Percentiles rank a stretch among this genome's conserved stretches.
Evolutionary conservation across 2,797 vertebrate genomes (phyloP).

Genomic region (Graptemys geographica): DNA sequence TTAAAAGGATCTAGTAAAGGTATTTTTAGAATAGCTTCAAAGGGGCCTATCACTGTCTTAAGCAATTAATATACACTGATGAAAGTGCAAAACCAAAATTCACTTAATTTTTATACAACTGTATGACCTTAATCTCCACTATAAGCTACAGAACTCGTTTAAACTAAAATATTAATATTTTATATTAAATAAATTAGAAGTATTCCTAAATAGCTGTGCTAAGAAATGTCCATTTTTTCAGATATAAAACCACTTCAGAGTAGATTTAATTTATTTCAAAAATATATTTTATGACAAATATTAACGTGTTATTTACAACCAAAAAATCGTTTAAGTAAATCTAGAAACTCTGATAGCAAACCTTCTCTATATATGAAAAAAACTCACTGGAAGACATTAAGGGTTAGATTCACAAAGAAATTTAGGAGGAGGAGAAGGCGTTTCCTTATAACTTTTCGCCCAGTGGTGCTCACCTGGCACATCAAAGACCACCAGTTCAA

Average conservation of each 20-base stretch:
- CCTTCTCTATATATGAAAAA: not conserved
- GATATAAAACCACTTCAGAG: not conserved
- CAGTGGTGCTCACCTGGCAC: too few relatives aligned
- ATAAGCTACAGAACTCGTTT: not conserved
- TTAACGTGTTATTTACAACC: not conserved
- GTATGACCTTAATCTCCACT: not conserved
- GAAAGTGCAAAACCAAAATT: not conserved
- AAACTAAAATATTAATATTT: not conserved
- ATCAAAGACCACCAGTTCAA: too few relatives aligned
- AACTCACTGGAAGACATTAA: not conserved
- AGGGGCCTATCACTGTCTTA: not conserved
- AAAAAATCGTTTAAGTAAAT: not conserved
- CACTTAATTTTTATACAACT: not conserved
- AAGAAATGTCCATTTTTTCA: not conserved
- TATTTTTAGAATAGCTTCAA: conserved; percentile 3
- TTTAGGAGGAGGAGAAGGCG: not conserved
- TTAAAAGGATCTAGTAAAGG: not conserved
- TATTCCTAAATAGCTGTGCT: not conserved
- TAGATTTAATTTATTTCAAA: not conserved
- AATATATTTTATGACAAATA: not conserved
- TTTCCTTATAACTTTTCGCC: not conserved
- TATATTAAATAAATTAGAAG: not conserved
- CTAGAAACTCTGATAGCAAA: not conserved
- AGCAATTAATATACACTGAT: conserved; percentile 1
- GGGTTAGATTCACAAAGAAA: not conserved